Conservation (phyloP, 2,888 invertebrate species). For the Limnephilus rhombicus region DNA sequence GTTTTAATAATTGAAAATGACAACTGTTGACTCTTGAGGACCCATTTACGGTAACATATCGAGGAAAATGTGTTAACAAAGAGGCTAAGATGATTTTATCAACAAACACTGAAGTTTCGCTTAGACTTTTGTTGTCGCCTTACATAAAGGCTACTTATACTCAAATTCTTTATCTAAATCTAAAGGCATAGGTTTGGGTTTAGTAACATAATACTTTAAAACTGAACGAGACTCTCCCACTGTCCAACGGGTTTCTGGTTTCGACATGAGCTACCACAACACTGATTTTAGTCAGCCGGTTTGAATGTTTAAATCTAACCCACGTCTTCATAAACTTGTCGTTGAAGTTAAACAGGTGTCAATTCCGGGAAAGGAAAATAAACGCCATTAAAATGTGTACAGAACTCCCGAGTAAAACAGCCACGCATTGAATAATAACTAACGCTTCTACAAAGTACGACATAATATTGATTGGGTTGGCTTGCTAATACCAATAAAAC, state of each 20-base stretch:
- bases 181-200: background rate
- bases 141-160: background rate
- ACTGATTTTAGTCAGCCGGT: background rate
- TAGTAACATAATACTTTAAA: background rate
- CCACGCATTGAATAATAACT: background rate
- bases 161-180: background rate
- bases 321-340: background rate
- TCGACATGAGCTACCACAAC: conserved; percentile 1
- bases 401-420: background rate
- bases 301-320: background rate
- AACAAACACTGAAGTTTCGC: background rate
- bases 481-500: background rate
- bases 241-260: background rate
- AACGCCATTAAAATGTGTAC: background rate
- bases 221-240: background rate
- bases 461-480: background rate
- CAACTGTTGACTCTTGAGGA: background rate
- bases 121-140: background rate
- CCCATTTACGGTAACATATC: background rate
- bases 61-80: background rate
- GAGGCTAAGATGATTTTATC: background rate
- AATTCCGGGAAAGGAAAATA: background rate
- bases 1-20: background rate
- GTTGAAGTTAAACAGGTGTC: conserved; percentile 1
- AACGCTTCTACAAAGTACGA: background rate